Percentiles rank a stretch among this genome's conserved stretches.
Conservation (phyloP, 2,113 vertebrate genomes). For the Cariama cristata region DNA sequence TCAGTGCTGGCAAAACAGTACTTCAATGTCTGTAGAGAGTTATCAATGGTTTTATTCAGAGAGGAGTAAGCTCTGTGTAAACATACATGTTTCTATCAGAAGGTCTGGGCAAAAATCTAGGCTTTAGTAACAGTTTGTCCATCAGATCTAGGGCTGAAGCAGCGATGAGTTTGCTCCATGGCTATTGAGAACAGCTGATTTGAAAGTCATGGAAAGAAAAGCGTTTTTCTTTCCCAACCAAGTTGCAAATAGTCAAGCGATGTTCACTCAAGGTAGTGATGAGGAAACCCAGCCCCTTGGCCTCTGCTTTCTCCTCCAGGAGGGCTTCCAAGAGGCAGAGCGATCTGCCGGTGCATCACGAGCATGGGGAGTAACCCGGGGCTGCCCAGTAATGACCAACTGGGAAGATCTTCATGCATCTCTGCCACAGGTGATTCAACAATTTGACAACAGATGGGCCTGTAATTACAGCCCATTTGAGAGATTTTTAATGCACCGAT, state of each 20-base stretch:
- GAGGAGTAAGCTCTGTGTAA: not conserved
- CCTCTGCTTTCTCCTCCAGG: not conserved
- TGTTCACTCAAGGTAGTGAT: no score
- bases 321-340: not conserved
- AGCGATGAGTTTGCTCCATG: not conserved
- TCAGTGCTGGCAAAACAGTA: not conserved
- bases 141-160: not conserved
- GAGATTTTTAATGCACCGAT: not conserved
- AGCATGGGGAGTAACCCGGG: not conserved
- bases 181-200: not conserved
- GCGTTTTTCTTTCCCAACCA: not conserved
- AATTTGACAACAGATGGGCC: slow-evolving; percentile 26
- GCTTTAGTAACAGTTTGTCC: not conserved
- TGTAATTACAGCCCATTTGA: slow-evolving; percentile 13
- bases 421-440: not conserved
- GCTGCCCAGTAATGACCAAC: not conserved
- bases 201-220: not conserved
- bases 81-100: not conserved
- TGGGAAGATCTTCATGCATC: not conserved
- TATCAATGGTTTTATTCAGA: not conserved
- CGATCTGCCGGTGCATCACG: not conserved
- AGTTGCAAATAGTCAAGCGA: not conserved
- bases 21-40: no score
- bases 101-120: not conserved
- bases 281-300: not conserved